Conservation (phyloP, 2,113 vertebrate genomes). For the Trogon surrucura region DNA sequence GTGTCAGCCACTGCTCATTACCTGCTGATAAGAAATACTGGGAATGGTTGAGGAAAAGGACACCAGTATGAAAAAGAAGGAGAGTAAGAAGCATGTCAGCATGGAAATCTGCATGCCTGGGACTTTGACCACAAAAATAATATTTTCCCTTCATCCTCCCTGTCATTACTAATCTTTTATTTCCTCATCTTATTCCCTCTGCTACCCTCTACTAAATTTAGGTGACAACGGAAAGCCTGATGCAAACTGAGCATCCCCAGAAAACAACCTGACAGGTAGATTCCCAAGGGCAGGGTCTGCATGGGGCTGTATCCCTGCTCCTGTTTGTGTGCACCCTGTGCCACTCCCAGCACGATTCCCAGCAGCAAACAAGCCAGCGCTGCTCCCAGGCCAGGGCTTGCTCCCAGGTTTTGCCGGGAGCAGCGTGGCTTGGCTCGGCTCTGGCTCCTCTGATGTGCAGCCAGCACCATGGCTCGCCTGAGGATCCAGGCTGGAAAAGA, state of each 20-base stretch:
- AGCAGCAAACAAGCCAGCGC: neutral
- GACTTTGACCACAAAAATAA: neutral
- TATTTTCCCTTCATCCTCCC: neutral
- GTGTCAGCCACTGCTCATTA: neutral
- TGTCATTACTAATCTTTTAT: neutral
- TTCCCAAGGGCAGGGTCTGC: neutral
- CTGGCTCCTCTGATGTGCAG: neutral
- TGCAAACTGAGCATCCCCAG: neutral
- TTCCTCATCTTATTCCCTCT: neutral
- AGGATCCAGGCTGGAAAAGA: slow-evolving; percentile 23
- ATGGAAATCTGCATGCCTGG: neutral
- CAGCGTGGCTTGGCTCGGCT: fast-evolving
- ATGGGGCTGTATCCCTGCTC: neutral
- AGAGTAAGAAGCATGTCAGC: neutral
- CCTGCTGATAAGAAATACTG: neutral
- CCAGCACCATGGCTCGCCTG: neutral
- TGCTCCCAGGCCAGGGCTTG: fast-evolving
- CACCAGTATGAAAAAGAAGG: neutral
- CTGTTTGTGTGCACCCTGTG: fast-evolving
- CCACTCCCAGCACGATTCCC: neutral
- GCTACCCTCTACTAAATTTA: neutral
- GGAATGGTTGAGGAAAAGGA: neutral
- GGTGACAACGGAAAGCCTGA: neutral
- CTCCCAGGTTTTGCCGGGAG: neutral
- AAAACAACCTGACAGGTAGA: neutral